Evolutionary conservation across 2,888 invertebrate species (phyloP).

Genomic region (Andrena haemorrhoa): DNA sequence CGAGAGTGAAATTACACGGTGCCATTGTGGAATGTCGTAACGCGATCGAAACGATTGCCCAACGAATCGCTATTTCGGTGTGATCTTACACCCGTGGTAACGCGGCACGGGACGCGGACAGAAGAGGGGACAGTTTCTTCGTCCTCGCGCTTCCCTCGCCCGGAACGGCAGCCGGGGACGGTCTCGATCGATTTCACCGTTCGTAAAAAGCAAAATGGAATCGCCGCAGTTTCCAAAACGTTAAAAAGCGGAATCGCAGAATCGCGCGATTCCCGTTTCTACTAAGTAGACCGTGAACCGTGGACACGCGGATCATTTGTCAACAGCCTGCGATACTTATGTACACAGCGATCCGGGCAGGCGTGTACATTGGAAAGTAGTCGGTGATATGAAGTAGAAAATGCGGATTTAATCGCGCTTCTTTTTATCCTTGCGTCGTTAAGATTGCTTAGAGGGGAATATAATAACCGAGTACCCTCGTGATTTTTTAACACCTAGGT

Average conservation of each 20-base stretch:
- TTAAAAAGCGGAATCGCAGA: not conserved
- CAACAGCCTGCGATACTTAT: not conserved
- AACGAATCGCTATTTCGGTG: conserved; percentile 56
- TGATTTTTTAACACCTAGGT: no score
- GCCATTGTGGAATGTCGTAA: conserved; percentile 72
- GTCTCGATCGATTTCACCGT: conserved; percentile 1
- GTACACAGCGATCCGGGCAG: not conserved
- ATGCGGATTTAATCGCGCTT: not conserved
- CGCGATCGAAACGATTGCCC: conserved; percentile 66
- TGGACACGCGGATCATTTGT: conserved; percentile 21
- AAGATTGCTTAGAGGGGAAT: no score
- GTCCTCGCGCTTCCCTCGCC: conserved; percentile 7
- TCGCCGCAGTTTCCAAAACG: not conserved
- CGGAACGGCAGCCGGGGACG: not conserved
- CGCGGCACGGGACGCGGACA: not conserved
- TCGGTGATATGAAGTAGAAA: not conserved
- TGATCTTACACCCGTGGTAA: conserved; percentile 41
- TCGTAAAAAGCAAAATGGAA: conserved; percentile 10
- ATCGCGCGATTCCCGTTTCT: conserved; percentile 6
- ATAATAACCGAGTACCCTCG: no score
- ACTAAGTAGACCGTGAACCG: conserved; percentile 30
- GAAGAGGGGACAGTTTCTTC: not conserved
- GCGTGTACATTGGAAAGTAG: not conserved
- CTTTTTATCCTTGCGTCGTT: no score
- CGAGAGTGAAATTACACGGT: conserved; percentile 70